Evolutionary conservation across 2,113 vertebrate genomes (phyloP), one percentile per base, ranked within the genome.

Genomic region (Sorex fumeus): DNA sequence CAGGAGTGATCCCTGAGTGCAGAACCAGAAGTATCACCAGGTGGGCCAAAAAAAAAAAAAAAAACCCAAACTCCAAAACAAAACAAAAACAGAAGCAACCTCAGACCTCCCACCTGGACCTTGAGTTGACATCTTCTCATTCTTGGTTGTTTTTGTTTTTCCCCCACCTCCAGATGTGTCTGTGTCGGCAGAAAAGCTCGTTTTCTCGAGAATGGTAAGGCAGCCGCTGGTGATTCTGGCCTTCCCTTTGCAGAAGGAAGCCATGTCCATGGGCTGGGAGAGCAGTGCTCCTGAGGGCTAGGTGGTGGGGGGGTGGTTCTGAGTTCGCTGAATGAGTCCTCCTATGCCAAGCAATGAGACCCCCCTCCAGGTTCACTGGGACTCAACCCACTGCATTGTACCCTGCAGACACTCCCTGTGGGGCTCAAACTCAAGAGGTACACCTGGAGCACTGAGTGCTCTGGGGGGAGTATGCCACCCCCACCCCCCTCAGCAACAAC

Each of bases 141-240:
- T 53, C 12, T 53, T 53, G 3, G 7, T 40, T 40, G 40, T 40
- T 75, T 32, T 82, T 89, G 2, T 6, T 16, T 47, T 76, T 74
- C 94, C 70, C 87, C 67, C 91, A 4, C 21, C 19, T 95, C 90
- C 92, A 96, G 95, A 88, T 30, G 32, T 47, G 32, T 30, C 79
- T 19, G 83, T 66, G 70, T 88, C 76, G 0, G 88, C 93, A 45
- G 45, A 0, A 67, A 36, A 10, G 30, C 0, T 10, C 5, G 2
- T 72, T 47, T 95, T 91, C 83, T 62, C 83, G 23, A 96, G 90
- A 91, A 94, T 93, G 93, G 94, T 97, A 97, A 95, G 95, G 60
- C 40, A 82, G 53, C 53, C 1, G 9, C 45, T 57, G 28, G 6
- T 15, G 27, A 6, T 53, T 40, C 80, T 27, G 18, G 34, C 3